A percentile compares a stretch with the other conserved stretches of the same genome.
phyloP scores from a whole-genome alignment of 53 echinoderm and acorn worm species.

The Arbacia lixula region DNA sequence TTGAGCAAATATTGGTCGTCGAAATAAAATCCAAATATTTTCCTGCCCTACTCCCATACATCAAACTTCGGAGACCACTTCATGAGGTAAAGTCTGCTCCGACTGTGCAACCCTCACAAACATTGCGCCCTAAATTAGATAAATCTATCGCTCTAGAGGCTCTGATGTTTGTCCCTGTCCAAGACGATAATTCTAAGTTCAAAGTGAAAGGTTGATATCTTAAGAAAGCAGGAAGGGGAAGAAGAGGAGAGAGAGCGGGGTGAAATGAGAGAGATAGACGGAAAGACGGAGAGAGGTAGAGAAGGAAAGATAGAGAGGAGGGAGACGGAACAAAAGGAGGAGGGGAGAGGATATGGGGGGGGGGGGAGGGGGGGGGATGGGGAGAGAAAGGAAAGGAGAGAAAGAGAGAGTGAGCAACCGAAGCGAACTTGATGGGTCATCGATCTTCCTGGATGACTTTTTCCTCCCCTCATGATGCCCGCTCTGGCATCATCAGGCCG shows the following conservation, averaged over 20 bases:
- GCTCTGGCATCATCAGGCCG: conserved; percentile 17
- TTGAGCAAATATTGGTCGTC: conserved; percentile 42
- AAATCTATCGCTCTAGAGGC: conserved; percentile 37
- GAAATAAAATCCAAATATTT: conserved; percentile 49
- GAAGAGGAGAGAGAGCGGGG: not conserved
- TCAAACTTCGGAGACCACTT: conserved; percentile 33
- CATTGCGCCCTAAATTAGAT: conserved; percentile 38
- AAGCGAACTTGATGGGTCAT: conserved; percentile 52
- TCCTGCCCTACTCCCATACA: conserved; percentile 37
- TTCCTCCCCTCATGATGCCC: conserved; percentile 16
- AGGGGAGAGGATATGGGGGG: not conserved
- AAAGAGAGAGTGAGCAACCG: conserved; percentile 22
- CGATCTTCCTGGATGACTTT: conserved; percentile 51
- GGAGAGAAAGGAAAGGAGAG: conserved; percentile 12
- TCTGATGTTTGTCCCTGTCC: conserved; percentile 29
- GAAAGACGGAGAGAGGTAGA: not conserved
- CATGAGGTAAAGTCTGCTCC: conserved; percentile 1
- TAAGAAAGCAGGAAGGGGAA: conserved; percentile 5
- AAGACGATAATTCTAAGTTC: conserved; percentile 43
- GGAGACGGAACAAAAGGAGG: not conserved
- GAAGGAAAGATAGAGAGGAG: not conserved
- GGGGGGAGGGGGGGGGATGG: not conserved
- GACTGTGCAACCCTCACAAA: conserved; percentile 29
- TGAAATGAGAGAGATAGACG: too few species aligned
- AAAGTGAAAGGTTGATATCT: conserved; percentile 37